Conservation (phyloP, 2,888 invertebrate species). For the Uloborus plumipes region DNA sequence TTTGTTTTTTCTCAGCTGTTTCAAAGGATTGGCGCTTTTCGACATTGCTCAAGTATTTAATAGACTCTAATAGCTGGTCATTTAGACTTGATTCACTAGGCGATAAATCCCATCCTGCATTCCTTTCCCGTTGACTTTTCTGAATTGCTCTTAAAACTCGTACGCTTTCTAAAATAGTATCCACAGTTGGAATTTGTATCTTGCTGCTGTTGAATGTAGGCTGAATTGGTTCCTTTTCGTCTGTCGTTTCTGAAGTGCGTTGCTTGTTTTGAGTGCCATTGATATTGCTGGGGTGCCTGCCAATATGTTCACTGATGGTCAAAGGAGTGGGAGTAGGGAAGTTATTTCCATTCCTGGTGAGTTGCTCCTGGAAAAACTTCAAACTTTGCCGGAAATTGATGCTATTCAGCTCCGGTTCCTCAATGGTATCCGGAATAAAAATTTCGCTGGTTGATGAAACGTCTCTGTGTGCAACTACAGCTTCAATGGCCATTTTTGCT, state of each 20-base stretch:
- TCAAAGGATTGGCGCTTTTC: neutral
- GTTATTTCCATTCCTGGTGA: conserved; percentile 17
- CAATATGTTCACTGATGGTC: neutral
- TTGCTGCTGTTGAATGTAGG: conserved; percentile 17
- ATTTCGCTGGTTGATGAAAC: conserved; percentile 8
- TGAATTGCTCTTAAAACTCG: conserved; percentile 53
- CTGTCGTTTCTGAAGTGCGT: neutral
- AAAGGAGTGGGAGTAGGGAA: conserved; percentile 13
- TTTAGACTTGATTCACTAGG: neutral
- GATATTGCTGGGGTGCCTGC: neutral
- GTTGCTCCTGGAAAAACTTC: conserved; percentile 51
- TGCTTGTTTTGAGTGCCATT: neutral
- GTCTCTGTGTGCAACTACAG: neutral
- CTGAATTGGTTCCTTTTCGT: neutral
- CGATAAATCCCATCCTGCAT: conserved; percentile 20
- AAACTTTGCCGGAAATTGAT: conserved; percentile 52
- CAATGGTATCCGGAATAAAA: neutral
- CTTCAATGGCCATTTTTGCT: too few species aligned
- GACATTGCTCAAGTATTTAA: neutral
- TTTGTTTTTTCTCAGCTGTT: neutral
- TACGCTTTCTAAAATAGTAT: conserved; percentile 57
- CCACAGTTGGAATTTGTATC: conserved; percentile 53
- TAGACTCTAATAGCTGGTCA: neutral
- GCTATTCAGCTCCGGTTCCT: conserved; percentile 35
- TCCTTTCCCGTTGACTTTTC: conserved; percentile 51